These are phyloP conservation scores for Heterodera schachtii DNA, from an alignment of 1,140 invertebrate species.

Conservation along the genomic window DNA sequence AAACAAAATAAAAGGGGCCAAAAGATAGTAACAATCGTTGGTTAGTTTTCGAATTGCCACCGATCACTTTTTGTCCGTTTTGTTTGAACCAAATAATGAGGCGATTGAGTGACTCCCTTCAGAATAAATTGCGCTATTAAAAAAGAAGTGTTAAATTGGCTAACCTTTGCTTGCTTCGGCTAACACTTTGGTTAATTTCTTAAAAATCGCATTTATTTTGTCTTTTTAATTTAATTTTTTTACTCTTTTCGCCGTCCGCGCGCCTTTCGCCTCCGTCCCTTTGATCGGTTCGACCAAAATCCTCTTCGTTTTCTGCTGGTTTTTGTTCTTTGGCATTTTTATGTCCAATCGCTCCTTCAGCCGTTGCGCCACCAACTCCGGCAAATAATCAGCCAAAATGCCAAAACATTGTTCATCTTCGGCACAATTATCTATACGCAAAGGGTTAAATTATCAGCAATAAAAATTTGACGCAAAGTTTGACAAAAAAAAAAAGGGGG, in stretches of 20 bases:
- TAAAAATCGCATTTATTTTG: neutral
- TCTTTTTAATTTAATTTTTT: neutral
- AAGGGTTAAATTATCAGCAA: neutral
- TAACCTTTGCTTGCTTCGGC: constrained; percentile 10
- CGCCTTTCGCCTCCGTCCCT: neutral
- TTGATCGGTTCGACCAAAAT: neutral
- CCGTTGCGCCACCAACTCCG: neutral
- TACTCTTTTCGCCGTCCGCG: neutral
- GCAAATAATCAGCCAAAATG: constrained; percentile 32
- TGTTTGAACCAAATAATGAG: neutral
- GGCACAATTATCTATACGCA: neutral
- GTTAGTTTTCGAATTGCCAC: neutral
- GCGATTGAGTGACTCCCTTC: neutral
- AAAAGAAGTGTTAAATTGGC: neutral
- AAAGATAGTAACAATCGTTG: neutral
- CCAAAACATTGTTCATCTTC: constrained; percentile 20
- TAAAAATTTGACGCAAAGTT: no score
- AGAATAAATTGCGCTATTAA: neutral
- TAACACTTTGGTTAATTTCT: neutral
- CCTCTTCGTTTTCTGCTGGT: neutral
- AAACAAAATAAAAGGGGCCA: neutral
- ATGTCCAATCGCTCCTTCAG: constrained; percentile 16
- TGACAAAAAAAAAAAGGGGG: no score
- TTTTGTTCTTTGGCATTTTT: neutral
- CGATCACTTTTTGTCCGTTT: neutral